A percentile compares a stretch with the other conserved stretches of the same genome.
These are phyloP conservation scores for Pangasius macronema DNA, from an alignment of 2,797 vertebrate genomes.

Conservation along the genomic window DNA sequence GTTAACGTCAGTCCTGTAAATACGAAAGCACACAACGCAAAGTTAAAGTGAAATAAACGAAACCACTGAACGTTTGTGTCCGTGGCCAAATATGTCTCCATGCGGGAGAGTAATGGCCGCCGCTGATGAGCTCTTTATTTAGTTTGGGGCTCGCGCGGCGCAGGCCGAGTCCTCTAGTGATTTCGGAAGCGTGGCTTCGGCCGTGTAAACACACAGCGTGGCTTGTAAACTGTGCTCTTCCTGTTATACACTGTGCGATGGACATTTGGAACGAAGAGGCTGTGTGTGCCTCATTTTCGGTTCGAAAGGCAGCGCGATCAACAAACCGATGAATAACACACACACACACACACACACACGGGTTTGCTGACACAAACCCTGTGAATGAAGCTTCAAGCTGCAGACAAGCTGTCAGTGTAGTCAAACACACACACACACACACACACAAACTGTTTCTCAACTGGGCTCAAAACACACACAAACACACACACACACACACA, in stretches of 20 bases:
- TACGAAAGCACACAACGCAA: background rate
- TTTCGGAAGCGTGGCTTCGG: slow-evolving; percentile 50
- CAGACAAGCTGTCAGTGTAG: slow-evolving; percentile 36
- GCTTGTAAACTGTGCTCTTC: slow-evolving; percentile 54
- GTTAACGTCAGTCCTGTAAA: background rate
- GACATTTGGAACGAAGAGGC: slow-evolving; percentile 49
- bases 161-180: slow-evolving; percentile 42
- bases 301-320: slow-evolving; percentile 36
- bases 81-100: slow-evolving; percentile 5
- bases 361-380: slow-evolving; percentile 21
- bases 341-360: slow-evolving; percentile 17
- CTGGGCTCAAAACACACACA: background rate
- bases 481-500: slow-evolving; percentile 35
- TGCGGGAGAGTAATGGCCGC: slow-evolving; percentile 22
- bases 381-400: slow-evolving; percentile 35
- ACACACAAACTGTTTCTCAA: slow-evolving; percentile 12
- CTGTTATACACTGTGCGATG: slow-evolving; percentile 50
- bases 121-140: slow-evolving; percentile 45
- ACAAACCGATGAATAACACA: slow-evolving; percentile 43
- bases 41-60: background rate
- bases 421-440: slow-evolving; percentile 29
- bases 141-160: slow-evolving; percentile 31
- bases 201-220: slow-evolving; percentile 52
- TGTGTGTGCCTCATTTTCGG: slow-evolving; percentile 46
- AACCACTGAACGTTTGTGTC: background rate